Conservation (phyloP, 2,113 vertebrate species). For the Cepphus grylle region DNA sequence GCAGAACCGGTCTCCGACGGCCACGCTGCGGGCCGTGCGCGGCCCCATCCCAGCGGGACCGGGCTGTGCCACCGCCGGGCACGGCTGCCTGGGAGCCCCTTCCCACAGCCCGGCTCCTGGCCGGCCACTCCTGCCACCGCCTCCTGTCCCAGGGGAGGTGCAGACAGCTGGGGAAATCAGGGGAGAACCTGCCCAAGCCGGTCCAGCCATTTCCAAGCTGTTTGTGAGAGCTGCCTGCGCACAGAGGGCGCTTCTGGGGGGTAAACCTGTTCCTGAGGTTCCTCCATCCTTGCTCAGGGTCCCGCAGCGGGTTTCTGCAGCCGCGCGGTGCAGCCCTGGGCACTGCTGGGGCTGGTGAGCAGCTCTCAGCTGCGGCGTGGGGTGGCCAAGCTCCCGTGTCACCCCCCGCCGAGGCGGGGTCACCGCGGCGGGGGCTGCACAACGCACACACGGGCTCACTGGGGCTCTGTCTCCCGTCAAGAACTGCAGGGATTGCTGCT, state of each 20-base stretch:
- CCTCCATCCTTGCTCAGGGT: background rate
- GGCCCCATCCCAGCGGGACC: background rate
- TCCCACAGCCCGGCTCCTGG: rapidly evolving
- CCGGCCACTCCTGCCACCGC: rapidly evolving
- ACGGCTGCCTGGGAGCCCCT: background rate
- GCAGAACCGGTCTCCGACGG: no score
- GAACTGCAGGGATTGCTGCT: background rate
- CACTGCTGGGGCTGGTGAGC: rapidly evolving
- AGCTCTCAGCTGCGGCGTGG: background rate
- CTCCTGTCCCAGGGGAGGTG: background rate
- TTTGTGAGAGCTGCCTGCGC: background rate
- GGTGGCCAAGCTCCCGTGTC: background rate
- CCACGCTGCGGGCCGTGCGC: no score
- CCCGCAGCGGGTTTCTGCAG: rapidly evolving
- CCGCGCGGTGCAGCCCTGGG: background rate
- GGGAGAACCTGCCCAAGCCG: background rate
- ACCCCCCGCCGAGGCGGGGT: rapidly evolving
- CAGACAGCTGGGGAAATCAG: background rate
- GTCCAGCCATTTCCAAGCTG: no score
- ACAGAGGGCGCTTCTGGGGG: background rate
- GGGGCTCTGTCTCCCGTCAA: background rate
- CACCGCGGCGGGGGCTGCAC: rapidly evolving
- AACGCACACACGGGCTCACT: rapidly evolving
- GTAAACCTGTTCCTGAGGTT: background rate
- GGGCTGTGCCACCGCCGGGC: background rate